Conservation (phyloP, 2,888 invertebrate genomes). For the Acanthosepion pharaonis region DNA sequence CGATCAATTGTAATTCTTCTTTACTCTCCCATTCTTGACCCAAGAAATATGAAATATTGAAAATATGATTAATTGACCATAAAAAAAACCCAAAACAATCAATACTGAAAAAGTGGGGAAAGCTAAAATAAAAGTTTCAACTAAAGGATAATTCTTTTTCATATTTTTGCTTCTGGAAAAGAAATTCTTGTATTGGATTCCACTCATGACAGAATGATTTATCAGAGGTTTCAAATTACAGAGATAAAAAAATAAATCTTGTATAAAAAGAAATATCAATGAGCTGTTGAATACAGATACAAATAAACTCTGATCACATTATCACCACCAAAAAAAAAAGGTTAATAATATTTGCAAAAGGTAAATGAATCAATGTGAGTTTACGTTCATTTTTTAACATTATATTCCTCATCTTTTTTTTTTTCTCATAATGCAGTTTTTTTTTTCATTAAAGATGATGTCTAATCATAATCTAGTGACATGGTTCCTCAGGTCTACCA, state of each 20-base stretch:
- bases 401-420: not conserved
- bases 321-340: not conserved
- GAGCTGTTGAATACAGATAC: too few relatives aligned
- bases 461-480: not conserved
- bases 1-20: not conserved
- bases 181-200: not conserved
- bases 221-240: not conserved
- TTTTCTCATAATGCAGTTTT: not conserved
- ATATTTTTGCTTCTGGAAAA: not conserved
- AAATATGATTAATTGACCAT: not conserved
- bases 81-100: not conserved
- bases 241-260: not conserved
- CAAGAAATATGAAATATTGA: not conserved
- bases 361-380: not conserved
- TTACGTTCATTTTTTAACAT: not conserved
- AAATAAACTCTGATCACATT: not conserved
- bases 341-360: not conserved
- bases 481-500: not conserved
- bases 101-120: not conserved
- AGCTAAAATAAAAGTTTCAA: not conserved
- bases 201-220: not conserved
- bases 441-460: not conserved
- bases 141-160: not conserved
- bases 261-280: too few relatives aligned
- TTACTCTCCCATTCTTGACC: not conserved